Evolutionary conservation across 2,113 vertebrate genomes (phyloP), one percentile per base, ranked within the genome.

Genomic region (Prionailurus bengalensis): DNA sequence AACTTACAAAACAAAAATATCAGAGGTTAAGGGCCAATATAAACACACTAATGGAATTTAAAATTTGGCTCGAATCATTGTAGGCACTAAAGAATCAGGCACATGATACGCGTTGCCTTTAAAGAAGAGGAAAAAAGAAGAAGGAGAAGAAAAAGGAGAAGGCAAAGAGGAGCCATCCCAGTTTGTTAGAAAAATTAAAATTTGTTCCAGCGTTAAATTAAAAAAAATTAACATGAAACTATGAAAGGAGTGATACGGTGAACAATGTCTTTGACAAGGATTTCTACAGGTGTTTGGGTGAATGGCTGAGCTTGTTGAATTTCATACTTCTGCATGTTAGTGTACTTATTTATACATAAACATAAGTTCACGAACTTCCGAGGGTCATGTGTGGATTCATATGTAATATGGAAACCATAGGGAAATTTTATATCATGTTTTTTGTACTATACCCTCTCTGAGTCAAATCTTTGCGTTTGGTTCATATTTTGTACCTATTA

Each of bases 1-100:
- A 95, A 94, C 73, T 76, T 42, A 74, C 2, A 80, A 74, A 6
- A 23, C 2, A 83, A 91, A 61, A 45, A 33, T 65, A n/a, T 39
- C 45, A 53, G 23, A 63, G 14, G 31, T 7, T 79, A 76, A 79
- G 74, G 11, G 17, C 4, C 48, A 63, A 33, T 19, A 31, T 85
- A 89, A 91, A 89, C 17, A 89, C 42, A 29, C 55, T 51, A 84
- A 68, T 61, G 70, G 48, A 88, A 79, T 74, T 93, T 92, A 79
- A 79, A 53, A 79, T 11, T 79, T 82, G 15, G 3, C 58, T 17
- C 17, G 76, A 25, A 63, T 80, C 19, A 4, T 5, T 83, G 51
- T 4, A 80, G 70, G 63, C 12, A 25, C 12, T 81, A 53, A 84
- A 74, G 21, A 84, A 13, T 55, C 48, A 31, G 48, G 1, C 83